phyloP scores from a whole-genome alignment of 2,797 vertebrate genomes.

The Philypnodon macrostomus region DNA sequence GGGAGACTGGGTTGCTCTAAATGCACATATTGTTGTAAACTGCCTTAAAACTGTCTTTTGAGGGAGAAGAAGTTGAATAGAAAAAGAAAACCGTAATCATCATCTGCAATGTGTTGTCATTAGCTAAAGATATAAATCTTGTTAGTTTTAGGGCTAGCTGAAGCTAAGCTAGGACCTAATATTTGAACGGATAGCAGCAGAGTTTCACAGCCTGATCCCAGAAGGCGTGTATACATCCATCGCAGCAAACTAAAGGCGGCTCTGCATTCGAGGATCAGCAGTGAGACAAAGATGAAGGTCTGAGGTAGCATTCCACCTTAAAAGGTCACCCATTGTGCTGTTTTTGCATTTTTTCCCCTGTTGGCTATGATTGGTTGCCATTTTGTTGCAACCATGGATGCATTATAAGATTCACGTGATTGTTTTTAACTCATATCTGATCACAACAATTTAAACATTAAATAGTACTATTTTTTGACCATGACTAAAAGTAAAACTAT shows the following conservation, averaged over 20 bases:
- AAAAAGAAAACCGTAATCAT: slow-evolving; percentile 30
- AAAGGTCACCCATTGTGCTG: slow-evolving; percentile 17
- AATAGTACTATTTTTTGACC: too few species aligned
- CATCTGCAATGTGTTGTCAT: slow-evolving; percentile 44
- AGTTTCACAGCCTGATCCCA: slow-evolving; percentile 69
- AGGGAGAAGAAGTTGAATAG: slow-evolving; percentile 47
- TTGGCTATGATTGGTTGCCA: neutral
- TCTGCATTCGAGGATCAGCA: slow-evolving; percentile 60
- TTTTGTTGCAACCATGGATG: too few species aligned
- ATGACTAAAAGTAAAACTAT: too few species aligned
- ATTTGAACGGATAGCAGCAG: slow-evolving; percentile 63
- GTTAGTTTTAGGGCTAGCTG: slow-evolving; percentile 40
- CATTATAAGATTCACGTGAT: neutral
- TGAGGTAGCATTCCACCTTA: slow-evolving; percentile 63
- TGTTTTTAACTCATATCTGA: too few species aligned
- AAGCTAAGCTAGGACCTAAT: slow-evolving; percentile 42
- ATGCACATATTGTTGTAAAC: slow-evolving; percentile 70
- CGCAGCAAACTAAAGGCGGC: slow-evolving; percentile 36
- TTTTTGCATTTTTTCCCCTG: slow-evolving; percentile 5
- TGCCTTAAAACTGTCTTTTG: slow-evolving; percentile 58
- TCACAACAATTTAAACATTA: too few species aligned
- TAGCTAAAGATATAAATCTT: slow-evolving; percentile 37
- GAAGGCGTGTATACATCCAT: slow-evolving; percentile 40
- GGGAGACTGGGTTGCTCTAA: slow-evolving; percentile 44
- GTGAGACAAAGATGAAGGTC: slow-evolving; percentile 64